phyloP scores from a whole-genome alignment of 2,888 invertebrate genomes.

The Ceramica pisi region DNA sequence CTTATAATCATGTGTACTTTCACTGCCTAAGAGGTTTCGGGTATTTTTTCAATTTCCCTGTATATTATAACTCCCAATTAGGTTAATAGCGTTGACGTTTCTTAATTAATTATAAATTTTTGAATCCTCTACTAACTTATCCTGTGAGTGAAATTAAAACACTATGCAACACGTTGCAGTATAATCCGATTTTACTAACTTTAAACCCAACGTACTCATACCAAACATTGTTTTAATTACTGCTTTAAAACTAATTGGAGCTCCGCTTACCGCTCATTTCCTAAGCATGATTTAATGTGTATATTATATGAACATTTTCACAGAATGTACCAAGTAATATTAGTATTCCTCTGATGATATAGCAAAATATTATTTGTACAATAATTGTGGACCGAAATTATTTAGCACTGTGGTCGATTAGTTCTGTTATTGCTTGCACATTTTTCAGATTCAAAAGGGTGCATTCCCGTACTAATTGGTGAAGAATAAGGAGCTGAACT shows the following conservation, averaged over 20 bases:
- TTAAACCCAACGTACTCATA: conserved; percentile 8
- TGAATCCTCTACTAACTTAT: not conserved
- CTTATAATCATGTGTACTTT: no score
- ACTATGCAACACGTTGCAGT: conserved; percentile 15
- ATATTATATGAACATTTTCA: conserved; percentile 14
- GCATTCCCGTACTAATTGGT: not conserved
- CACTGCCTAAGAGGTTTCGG: no score
- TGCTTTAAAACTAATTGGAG: conserved; percentile 48
- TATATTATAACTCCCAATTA: no score
- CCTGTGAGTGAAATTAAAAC: not conserved
- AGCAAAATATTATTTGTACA: not conserved
- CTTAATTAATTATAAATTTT: not conserved
- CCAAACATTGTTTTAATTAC: conserved; percentile 49
- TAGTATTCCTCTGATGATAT: not conserved
- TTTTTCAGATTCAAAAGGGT: not conserved
- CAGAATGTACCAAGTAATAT: conserved; percentile 3
- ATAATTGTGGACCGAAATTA: not conserved
- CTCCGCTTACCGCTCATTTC: conserved; percentile 17
- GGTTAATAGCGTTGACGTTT: no score
- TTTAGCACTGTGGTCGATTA: not conserved
- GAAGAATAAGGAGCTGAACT: no score
- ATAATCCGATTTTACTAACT: conserved; percentile 32
- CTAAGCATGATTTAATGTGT: conserved; percentile 36
- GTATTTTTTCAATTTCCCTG: no score
- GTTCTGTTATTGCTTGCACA: not conserved